Evolutionary conservation across 1,140 invertebrate species (phyloP).

Genomic region (Drosophila nasuta): DNA sequence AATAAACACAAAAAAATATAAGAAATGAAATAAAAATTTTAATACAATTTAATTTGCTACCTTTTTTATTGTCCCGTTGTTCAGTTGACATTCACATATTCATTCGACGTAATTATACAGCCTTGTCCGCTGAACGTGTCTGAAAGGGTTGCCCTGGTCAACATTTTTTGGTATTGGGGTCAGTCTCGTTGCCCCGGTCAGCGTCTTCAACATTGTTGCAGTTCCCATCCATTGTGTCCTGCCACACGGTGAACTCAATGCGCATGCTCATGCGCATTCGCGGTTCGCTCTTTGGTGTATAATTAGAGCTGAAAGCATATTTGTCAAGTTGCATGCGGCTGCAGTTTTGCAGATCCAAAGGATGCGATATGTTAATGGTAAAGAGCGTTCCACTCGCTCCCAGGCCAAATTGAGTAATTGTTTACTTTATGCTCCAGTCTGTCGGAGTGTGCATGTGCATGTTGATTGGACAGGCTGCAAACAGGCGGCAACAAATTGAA

Average conservation of each 20-base stretch:
- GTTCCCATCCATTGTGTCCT: constrained; percentile 10
- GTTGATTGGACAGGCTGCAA: constrained; percentile 7
- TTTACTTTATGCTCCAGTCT: constrained; percentile 31
- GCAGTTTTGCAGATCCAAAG: constrained; percentile 61
- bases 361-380: constrained; percentile 81
- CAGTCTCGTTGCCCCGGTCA: constrained; percentile 29
- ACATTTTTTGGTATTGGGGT: constrained; percentile 57
- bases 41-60: constrained; percentile 80
- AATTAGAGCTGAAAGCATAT: constrained; percentile 80
- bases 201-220: constrained; percentile 32
- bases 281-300: constrained; percentile 53
- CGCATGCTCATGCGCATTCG: constrained; percentile 55
- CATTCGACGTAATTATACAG: constrained; percentile 70
- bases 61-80: constrained; percentile 56
- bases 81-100: constrained; percentile 79
- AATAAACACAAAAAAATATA: constrained; percentile 38
- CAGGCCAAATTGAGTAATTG: constrained; percentile 70
- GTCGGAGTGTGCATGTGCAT: background rate
- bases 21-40: constrained; percentile 55
- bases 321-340: constrained; percentile 71
- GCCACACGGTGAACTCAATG: constrained; percentile 39
- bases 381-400: constrained; percentile 55
- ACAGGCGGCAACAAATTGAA: constrained; percentile 12
- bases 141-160: constrained; percentile 46
- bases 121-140: constrained; percentile 38